These are phyloP conservation scores for Rhinogobius similis DNA, from an alignment of 2,113 vertebrate genomes.

Conservation along the genomic window DNA sequence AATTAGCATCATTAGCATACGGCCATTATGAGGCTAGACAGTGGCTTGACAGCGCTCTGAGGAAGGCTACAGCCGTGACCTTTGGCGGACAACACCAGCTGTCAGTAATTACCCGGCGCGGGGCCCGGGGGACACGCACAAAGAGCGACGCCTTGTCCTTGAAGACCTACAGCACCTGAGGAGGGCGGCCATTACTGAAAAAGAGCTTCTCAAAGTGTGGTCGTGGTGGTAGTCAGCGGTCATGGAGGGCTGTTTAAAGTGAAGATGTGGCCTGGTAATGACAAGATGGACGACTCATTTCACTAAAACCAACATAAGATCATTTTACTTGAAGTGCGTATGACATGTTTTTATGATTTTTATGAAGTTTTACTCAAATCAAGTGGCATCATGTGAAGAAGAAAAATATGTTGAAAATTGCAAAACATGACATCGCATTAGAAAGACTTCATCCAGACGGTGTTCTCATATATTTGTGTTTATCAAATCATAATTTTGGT, in stretches of 20 bases:
- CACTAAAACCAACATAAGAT: too few relatives aligned
- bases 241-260: not conserved
- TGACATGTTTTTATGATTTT: too few relatives aligned
- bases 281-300: too few relatives aligned
- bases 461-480: too few relatives aligned
- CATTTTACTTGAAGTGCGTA: too few relatives aligned
- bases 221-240: not conserved
- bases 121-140: slow-evolving; percentile 49
- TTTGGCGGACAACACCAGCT: slow-evolving; percentile 82
- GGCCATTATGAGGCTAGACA: slow-evolving; percentile 76
- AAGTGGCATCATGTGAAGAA: too few relatives aligned
- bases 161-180: slow-evolving; percentile 44
- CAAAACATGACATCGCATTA: too few relatives aligned
- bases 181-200: slow-evolving; percentile 26
- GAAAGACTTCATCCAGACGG: too few relatives aligned
- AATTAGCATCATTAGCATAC: slow-evolving; percentile 84
- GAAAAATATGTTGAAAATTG: too few relatives aligned
- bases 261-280: too few relatives aligned
- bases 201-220: not conserved
- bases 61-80: slow-evolving; percentile 77
- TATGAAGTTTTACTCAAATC: too few relatives aligned
- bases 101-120: slow-evolving; percentile 79
- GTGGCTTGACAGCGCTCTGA: slow-evolving; percentile 77
- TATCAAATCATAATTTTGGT: too few relatives aligned
- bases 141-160: slow-evolving; percentile 61